Percentiles rank a stretch among this genome's conserved stretches.
These are phyloP conservation scores for Zapus hudsonius DNA, from an alignment of 2,113 vertebrate species.

Conservation along the genomic window DNA sequence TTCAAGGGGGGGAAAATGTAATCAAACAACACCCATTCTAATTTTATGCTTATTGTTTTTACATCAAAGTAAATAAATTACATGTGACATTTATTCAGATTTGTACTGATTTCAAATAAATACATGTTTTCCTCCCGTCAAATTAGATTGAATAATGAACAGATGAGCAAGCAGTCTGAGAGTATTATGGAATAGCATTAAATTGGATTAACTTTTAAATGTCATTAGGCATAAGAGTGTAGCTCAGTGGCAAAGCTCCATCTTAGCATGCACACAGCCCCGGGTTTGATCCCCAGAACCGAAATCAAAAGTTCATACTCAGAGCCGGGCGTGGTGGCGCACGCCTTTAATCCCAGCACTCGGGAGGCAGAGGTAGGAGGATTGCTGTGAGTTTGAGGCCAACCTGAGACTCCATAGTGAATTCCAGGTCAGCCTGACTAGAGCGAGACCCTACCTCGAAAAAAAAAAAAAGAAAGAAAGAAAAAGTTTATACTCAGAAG, in stretches of 20 bases:
- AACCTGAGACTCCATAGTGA: too few species aligned
- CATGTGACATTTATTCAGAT: neutral
- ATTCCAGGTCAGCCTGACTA: too few species aligned
- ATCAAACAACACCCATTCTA: neutral
- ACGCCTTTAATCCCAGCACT: too few species aligned
- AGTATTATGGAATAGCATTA: neutral
- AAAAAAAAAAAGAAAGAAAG: too few species aligned
- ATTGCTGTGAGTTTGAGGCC: too few species aligned
- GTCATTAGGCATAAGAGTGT: neutral
- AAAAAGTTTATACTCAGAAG: neutral
- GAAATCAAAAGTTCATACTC: neutral
- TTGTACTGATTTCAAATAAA: constrained; percentile 15
- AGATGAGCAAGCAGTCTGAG: constrained; percentile 35
- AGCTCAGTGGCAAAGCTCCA: neutral
- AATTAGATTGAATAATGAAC: constrained; percentile 55
- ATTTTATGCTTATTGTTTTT: constrained; percentile 15
- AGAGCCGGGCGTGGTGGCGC: too few species aligned
- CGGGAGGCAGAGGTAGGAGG: too few species aligned
- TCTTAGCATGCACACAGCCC: neutral
- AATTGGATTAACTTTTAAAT: neutral
- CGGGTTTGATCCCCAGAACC: neutral
- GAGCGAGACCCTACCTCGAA: too few species aligned
- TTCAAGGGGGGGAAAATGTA: neutral
- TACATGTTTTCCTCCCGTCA: neutral
- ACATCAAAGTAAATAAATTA: neutral